Base-by-base conservation (phyloP, 2,113 vertebrate species). In the Tetraodon nigroviridis region DNA sequence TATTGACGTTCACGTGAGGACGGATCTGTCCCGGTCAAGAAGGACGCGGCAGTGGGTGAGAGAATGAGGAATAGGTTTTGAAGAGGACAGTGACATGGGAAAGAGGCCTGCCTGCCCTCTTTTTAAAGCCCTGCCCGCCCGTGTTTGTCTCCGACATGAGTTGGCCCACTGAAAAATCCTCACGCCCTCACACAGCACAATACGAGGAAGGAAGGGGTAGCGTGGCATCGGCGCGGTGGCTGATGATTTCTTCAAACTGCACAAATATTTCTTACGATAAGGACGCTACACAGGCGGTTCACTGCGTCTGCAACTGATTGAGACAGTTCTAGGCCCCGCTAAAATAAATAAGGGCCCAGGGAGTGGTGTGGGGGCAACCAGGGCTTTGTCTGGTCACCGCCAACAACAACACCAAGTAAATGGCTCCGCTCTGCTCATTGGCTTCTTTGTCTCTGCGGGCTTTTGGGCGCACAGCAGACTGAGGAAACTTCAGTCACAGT, bases 211-310 rank as follows among this genome's bases (percentile, higher is more conserved):
- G 85, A 87, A 84, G 61, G 67, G 73, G 64, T 73, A 64, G 70
- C 68, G 69, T 75, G 48, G 66, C 51, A 60, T 47, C 69, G 72
- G 64, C 76, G 61, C 67, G 40, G 7, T 32, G 44, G 75, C 69
- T 79, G 66, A 72, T 82, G 73, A 65, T 76, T 71, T 74, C 55
- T 78, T 81, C 75, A 69, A 71, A 47, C 83, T 86, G 80, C 73
- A 86, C 79, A 88, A 84, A 87, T 87, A 87, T 82, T 71, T 77
- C 65, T 76, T 58, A 54, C 42, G 68, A 86, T 80, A 84, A 88
- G 81, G 76, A 68, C 71, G 40, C 6, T 72, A 76, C 78, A 52
- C 58, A 59, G 49, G 64, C 70, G 68, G 65, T 75, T 66, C 58
- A 44, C 65, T 46, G 55, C 67, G 63, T 69, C 52, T 68, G 32